A percentile compares a stretch with the other conserved stretches of the same genome.
phyloP scores from a whole-genome alignment of 2,797 vertebrate genomes.

The Chaenodraco wilsoni region DNA sequence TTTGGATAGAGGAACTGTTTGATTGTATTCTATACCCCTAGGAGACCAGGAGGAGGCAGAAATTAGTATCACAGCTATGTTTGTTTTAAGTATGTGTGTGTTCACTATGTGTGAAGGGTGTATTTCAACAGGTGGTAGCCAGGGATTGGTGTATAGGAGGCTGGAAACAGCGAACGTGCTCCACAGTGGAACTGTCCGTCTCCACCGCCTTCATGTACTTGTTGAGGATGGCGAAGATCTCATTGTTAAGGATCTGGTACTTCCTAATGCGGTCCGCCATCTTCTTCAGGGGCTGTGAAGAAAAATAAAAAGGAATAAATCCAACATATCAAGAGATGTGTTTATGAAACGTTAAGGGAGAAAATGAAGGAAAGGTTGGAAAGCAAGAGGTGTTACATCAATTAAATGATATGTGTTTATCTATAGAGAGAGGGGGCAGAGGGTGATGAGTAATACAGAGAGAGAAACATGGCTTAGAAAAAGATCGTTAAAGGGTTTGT shows the following conservation, averaged over 20 bases:
- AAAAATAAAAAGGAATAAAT: neutral
- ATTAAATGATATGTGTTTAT: too few relatives aligned
- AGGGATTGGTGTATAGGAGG: conserved; percentile 98
- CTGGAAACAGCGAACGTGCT: conserved; percentile 98
- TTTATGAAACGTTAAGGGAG: neutral
- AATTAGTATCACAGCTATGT: conserved; percentile 64
- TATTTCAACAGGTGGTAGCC: conserved; percentile 94
- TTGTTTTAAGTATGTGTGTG: conserved; percentile 17
- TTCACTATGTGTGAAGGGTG: conserved; percentile 41
- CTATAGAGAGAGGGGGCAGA: too few relatives aligned
- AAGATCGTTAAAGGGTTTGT: too few relatives aligned
- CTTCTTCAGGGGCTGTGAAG: conserved; percentile 94
- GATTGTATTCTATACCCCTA: conserved; percentile 42
- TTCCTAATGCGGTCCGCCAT: conserved; percentile 99
- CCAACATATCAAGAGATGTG: neutral
- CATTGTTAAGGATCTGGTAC: conserved; percentile 99
- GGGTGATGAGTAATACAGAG: too few relatives aligned
- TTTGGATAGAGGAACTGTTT: conserved; percentile 50
- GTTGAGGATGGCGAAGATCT: conserved; percentile 99
- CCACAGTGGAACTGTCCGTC: conserved; percentile 98
- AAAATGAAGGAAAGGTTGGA: too few relatives aligned
- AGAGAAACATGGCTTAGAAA: too few relatives aligned
- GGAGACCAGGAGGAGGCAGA: conserved; percentile 67
- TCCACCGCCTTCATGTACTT: conserved; percentile 99
- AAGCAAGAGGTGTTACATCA: too few relatives aligned